A percentile compares a stretch with the other conserved stretches of the same genome.
phyloP scores from a whole-genome alignment of 2,113 vertebrate genomes.

The Stigmatopora argus region DNA sequence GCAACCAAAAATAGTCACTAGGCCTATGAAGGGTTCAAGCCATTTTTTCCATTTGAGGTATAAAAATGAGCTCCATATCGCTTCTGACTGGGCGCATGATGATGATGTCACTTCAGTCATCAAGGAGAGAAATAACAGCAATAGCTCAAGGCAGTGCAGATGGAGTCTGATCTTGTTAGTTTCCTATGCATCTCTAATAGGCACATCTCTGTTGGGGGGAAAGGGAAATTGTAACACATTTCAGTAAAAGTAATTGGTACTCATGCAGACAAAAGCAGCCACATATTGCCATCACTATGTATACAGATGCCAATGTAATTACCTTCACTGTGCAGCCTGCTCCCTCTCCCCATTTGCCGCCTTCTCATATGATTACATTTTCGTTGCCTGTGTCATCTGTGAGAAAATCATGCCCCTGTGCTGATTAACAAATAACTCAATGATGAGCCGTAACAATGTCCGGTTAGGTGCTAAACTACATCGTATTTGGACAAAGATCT shows the following conservation, averaged over 20 bases:
- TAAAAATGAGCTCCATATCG: neutral
- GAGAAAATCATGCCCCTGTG: constrained; percentile 57
- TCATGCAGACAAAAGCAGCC: constrained; percentile 75
- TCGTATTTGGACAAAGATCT: constrained; percentile 28
- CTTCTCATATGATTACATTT: constrained; percentile 65
- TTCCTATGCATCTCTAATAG: constrained; percentile 75
- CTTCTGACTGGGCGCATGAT: neutral
- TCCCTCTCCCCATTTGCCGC: constrained; percentile 55
- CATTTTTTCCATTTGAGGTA: neutral
- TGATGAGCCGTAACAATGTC: constrained; percentile 47
- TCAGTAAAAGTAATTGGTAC: constrained; percentile 81
- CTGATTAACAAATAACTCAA: constrained; percentile 58
- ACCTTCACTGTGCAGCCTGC: constrained; percentile 68
- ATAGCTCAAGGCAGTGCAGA: constrained; percentile 55
- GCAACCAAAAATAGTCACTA: no score
- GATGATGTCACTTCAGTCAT: constrained; percentile 3
- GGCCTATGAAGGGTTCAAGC: neutral
- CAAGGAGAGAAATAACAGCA: constrained; percentile 11
- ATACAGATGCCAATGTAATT: constrained; percentile 76
- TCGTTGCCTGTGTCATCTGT: constrained; percentile 70
- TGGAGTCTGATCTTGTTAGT: constrained; percentile 73
- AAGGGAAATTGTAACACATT: constrained; percentile 78
- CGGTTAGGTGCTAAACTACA: constrained; percentile 33
- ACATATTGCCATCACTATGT: constrained; percentile 56
- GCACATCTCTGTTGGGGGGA: constrained; percentile 66